These are phyloP conservation scores for Tragelaphus imberbis DNA, from an alignment of 2,113 vertebrate species.

Conservation along the genomic window DNA sequence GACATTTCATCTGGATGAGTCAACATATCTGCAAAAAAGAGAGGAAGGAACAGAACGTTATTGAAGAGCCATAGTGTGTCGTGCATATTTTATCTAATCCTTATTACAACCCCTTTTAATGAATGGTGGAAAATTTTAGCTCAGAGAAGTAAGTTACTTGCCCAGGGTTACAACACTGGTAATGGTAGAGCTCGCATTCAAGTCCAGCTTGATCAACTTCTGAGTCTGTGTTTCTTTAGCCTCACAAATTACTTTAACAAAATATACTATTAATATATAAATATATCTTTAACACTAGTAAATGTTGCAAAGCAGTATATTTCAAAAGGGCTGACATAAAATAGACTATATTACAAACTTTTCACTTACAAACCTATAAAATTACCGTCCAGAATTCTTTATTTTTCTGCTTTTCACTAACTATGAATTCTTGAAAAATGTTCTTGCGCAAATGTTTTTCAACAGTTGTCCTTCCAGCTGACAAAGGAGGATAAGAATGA, in stretches of 20 bases:
- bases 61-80: not conserved
- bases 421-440: not conserved
- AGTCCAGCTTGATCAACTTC: not conserved
- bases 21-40: slow-evolving; percentile 28
- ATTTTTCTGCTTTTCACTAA: not conserved
- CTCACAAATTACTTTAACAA: not conserved
- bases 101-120: not conserved
- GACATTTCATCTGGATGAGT: slow-evolving; percentile 24
- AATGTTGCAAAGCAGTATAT: not conserved
- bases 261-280: not conserved
- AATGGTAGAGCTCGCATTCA: not conserved
- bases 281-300: not conserved
- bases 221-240: not conserved
- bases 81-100: not conserved
- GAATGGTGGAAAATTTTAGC: not conserved
- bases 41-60: not conserved
- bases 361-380: not conserved
- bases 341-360: not conserved
- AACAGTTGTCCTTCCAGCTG: not conserved
- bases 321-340: not conserved
- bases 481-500: not conserved
- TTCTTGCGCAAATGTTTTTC: not conserved
- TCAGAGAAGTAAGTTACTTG: not conserved
- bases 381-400: not conserved
- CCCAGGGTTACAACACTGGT: not conserved